Conservation (phyloP, 1,140 invertebrate species). For the Brachionus angularis region DNA sequence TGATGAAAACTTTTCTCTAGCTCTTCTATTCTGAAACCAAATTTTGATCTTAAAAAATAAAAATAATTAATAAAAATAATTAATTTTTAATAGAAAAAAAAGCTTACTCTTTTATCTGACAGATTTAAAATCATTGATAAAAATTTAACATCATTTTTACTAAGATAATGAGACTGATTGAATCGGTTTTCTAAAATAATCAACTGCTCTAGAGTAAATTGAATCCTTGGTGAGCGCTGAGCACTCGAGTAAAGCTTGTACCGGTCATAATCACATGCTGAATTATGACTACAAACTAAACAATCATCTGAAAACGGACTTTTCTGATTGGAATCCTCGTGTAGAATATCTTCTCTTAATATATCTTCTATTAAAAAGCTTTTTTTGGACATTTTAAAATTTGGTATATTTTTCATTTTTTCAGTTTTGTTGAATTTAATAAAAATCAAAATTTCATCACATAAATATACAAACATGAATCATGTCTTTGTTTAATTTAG, state of each 20-base stretch:
- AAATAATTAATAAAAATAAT: background rate
- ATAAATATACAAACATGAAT: too few relatives aligned
- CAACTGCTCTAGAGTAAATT: conserved; percentile 19
- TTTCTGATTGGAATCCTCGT: too few relatives aligned
- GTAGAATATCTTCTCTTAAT: too few relatives aligned
- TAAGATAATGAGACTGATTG: conserved; percentile 26
- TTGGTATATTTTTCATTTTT: too few relatives aligned
- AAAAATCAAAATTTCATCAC: too few relatives aligned
- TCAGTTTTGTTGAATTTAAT: too few relatives aligned
- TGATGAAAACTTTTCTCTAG: conserved; percentile 23
- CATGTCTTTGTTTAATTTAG: too few relatives aligned
- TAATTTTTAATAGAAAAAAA: background rate
- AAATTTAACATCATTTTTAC: conserved; percentile 35
- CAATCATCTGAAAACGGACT: too few relatives aligned
- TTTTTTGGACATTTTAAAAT: too few relatives aligned
- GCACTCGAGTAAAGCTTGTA: background rate
- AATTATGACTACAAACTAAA: too few relatives aligned
- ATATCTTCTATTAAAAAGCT: too few relatives aligned
- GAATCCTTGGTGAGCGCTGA: background rate
- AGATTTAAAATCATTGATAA: conserved; percentile 14
- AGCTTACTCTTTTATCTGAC: conserved; percentile 40
- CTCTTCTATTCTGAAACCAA: conserved; percentile 27
- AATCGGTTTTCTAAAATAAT: conserved; percentile 20
- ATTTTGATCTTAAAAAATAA: conserved; percentile 10
- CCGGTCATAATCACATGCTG: background rate